Conservation (phyloP, 2,797 vertebrate genomes). For the Halcyon leucocephala region DNA sequence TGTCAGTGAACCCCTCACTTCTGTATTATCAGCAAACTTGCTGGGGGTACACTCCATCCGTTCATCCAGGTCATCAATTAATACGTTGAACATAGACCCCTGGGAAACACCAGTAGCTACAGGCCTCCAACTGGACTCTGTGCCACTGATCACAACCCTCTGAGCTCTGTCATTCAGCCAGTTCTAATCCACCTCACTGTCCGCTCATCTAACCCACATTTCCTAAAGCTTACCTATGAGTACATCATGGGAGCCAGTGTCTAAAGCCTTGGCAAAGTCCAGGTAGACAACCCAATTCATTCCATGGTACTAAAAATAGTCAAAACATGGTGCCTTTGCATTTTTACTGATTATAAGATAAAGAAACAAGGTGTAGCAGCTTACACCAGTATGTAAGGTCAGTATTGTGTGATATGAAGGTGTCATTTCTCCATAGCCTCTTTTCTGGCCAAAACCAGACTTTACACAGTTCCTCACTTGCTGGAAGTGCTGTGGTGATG, state of each 20-base stretch:
- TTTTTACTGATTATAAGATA: background rate
- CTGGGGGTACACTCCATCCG: background rate
- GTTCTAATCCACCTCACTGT: no score
- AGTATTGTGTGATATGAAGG: fast-evolving
- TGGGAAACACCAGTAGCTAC: no score
- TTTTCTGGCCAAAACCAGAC: background rate
- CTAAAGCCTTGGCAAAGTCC: no score
- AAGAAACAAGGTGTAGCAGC: background rate
- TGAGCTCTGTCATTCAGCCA: no score
- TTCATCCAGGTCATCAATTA: no score
- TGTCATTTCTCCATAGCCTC: background rate
- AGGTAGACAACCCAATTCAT: background rate
- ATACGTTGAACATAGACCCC: no score
- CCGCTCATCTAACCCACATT: no score
- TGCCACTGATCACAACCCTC: no score
- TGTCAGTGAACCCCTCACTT: background rate
- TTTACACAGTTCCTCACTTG: background rate
- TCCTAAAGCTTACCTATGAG: no score
- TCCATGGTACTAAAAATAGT: background rate
- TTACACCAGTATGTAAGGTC: background rate
- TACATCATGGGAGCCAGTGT: no score
- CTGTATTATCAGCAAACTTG: background rate
- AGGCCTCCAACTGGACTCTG: no score
- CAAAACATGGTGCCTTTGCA: background rate
- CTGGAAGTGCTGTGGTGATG: background rate